A percentile compares a stretch with the other conserved stretches of the same genome.
Evolutionary conservation across 2,113 vertebrate species (phyloP).

Genomic region (Plecotus auritus): DNA sequence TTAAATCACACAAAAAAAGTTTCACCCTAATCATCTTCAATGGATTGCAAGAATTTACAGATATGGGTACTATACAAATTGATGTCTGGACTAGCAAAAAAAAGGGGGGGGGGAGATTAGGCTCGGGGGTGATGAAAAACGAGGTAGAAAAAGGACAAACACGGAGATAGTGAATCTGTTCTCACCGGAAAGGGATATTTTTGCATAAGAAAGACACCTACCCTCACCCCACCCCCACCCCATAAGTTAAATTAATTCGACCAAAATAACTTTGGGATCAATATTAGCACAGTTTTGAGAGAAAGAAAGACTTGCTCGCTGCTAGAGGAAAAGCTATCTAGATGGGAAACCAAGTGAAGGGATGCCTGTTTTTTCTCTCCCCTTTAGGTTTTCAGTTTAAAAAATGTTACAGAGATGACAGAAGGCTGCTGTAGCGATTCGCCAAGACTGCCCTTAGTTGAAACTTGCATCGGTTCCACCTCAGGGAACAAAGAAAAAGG

Average conservation of each 20-base stretch:
- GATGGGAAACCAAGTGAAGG: slow-evolving; percentile 16
- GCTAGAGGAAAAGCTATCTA: slow-evolving; percentile 2
- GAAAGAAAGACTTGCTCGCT: slow-evolving; percentile 52
- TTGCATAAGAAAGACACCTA: slow-evolving; percentile 76
- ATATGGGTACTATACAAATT: slow-evolving; percentile 63
- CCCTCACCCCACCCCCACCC: slow-evolving; percentile 54
- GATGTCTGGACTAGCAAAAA: slow-evolving; percentile 12
- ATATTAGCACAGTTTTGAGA: slow-evolving; percentile 41
- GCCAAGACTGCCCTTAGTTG: neutral
- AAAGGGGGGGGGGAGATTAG: neutral
- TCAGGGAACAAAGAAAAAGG: slow-evolving; percentile 52
- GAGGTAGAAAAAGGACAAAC: slow-evolving; percentile 71
- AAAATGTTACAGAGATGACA: slow-evolving; percentile 34
- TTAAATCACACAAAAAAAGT: slow-evolving; percentile 66
- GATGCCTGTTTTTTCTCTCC: neutral
- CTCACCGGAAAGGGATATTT: slow-evolving; percentile 62
- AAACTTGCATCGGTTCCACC: slow-evolving; percentile 48
- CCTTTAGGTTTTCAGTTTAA: neutral
- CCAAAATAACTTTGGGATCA: slow-evolving; percentile 74
- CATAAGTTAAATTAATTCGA: slow-evolving; percentile 63
- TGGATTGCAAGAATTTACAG: slow-evolving; percentile 63
- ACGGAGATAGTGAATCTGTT: slow-evolving; percentile 36
- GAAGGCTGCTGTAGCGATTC: neutral
- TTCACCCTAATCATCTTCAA: slow-evolving; percentile 66
- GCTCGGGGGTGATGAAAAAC: slow-evolving; percentile 56